Evolutionary conservation across 2,888 invertebrate genomes (phyloP).

Genomic region (Adela reaumurella): DNA sequence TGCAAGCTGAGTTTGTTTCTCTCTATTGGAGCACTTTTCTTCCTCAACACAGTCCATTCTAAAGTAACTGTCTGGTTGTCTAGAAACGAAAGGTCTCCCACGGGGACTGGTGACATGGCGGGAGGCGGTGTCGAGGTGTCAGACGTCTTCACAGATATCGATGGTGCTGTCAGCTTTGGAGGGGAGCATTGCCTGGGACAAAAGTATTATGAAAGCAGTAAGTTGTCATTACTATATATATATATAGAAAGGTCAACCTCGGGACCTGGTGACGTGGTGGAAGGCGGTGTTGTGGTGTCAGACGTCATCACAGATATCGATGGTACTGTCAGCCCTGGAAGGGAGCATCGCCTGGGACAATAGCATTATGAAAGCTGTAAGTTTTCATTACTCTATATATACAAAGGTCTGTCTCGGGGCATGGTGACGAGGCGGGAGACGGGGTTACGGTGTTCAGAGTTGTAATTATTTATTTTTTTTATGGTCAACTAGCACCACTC

Average conservation of each 20-base stretch:
- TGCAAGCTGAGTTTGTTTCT: no score
- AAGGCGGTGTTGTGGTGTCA: conserved; percentile 80
- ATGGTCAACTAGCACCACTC: no score
- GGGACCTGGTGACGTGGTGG: conserved; percentile 84
- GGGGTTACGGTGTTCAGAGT: no score
- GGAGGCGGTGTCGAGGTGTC: conserved; percentile 78
- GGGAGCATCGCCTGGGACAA: conserved; percentile 97
- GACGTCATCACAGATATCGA: conserved; percentile 86
- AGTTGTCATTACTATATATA: conserved; percentile 34
- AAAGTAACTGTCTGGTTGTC: no score
- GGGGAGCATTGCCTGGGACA: conserved; percentile 95
- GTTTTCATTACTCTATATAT: no score
- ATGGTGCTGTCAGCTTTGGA: conserved; percentile 88
- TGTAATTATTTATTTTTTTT: conserved; percentile 5
- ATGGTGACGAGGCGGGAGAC: no score
- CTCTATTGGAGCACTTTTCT: background rate
- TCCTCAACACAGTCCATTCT: background rate
- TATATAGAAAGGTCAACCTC: conserved; percentile 64
- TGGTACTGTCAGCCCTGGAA: conserved; percentile 86
- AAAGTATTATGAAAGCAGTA: conserved; percentile 99
- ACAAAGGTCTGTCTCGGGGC: no score
- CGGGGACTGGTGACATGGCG: conserved; percentile 86
- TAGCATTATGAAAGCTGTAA: conserved; percentile 98
- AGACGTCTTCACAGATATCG: conserved; percentile 86
- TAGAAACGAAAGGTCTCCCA: conserved; percentile 57